A percentile compares a stretch with the other conserved stretches of the same genome.
Conservation (phyloP, 1,140 invertebrate genomes). For the Drosophila punjabiensis region DNA sequence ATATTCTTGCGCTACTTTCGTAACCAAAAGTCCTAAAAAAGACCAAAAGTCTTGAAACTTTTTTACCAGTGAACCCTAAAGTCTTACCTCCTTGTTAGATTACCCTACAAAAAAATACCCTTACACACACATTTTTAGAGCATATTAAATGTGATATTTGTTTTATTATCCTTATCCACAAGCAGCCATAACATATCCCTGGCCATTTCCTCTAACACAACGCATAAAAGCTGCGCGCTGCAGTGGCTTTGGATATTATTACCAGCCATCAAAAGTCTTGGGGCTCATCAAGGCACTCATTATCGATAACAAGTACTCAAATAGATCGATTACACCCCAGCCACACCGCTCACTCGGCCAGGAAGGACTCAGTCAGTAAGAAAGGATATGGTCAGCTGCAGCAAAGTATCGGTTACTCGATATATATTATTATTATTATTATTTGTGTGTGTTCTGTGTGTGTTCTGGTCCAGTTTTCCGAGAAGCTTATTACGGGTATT, state of each 20-base stretch:
- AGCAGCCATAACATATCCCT: background rate
- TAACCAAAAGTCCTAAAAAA: no score
- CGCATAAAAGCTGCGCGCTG: background rate
- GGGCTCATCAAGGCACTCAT: slow-evolving; percentile 15
- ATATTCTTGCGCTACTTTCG: no score
- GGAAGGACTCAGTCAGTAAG: background rate
- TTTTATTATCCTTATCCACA: background rate
- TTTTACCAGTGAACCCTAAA: no score
- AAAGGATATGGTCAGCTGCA: slow-evolving; percentile 10
- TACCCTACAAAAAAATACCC: no score
- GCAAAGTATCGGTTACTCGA: slow-evolving; percentile 18
- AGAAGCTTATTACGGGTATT: background rate
- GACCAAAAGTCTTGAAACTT: no score
- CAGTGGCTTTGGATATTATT: slow-evolving; percentile 23
- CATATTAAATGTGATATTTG: background rate
- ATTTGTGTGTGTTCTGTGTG: no score
- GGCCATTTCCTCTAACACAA: background rate
- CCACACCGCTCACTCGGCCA: background rate
- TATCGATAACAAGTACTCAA: slow-evolving; percentile 40
- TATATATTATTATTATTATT: background rate
- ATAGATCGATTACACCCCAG: slow-evolving; percentile 20
- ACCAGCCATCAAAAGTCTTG: slow-evolving; percentile 10
- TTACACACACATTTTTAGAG: background rate
- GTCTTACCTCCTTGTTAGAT: no score
- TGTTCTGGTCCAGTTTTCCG: background rate